Conservation (phyloP, 2,113 vertebrate genomes). For the Rhombomys opimus region DNA sequence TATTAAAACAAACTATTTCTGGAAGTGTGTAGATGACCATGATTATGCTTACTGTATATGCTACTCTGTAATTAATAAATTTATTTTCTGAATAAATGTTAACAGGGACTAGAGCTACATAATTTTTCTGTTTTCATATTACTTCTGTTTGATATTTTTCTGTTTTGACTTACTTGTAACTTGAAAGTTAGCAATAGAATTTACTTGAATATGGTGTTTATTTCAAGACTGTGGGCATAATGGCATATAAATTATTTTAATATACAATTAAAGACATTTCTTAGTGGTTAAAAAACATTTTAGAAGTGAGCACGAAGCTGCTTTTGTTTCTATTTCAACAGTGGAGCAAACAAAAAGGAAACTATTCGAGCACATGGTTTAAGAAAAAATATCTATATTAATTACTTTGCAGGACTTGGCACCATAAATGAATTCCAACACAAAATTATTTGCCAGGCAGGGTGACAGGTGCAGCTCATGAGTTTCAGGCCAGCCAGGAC, state of each 20-base stretch:
- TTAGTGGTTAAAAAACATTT: constrained; percentile 33
- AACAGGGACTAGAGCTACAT: not conserved
- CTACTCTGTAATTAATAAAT: not conserved
- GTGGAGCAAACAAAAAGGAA: not conserved
- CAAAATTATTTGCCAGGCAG: not conserved
- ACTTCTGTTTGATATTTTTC: not conserved
- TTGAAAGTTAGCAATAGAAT: not conserved
- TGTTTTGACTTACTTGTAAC: not conserved
- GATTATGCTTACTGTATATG: not conserved
- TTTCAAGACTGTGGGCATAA: constrained; percentile 5
- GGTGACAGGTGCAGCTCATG: no score
- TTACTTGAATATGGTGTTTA: not conserved
- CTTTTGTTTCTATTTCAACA: not conserved
- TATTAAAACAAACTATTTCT: constrained; percentile 13
- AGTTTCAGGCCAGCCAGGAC: not conserved
- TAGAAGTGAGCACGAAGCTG: not conserved
- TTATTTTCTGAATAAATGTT: not conserved
- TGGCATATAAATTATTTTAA: not conserved
- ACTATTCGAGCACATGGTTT: not conserved
- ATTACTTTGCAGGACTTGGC: not conserved
- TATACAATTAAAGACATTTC: not conserved
- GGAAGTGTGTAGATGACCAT: not conserved
- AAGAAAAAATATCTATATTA: not conserved
- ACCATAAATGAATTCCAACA: not conserved
- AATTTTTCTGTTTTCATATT: not conserved